Base-by-base conservation (phyloP, 2,888 invertebrate genomes). In the Lithodes maja region DNA sequence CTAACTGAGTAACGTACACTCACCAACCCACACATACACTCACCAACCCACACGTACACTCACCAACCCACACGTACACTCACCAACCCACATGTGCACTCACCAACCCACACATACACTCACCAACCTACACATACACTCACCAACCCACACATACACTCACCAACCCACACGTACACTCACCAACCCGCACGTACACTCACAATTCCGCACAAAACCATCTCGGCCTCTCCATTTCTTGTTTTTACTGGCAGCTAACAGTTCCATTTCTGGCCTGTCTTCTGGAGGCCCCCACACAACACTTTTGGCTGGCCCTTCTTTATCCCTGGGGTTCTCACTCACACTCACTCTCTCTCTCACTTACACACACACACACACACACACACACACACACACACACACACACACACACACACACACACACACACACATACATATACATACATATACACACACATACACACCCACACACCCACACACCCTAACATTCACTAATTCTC, bases 221-320 rank as follows among this genome's bases (percentile, higher is more conserved):
- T 78, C 53, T 50, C 78, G 78, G 50, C 53, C 52, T 50, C 53
- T n/a, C 78, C 78, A 50, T 50, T 74, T 50, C 78, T 74, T 83
- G 74, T 83, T 83, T 75, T 83, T 83, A 83, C 74, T 83, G 81
- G 55, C 81, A 33, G 81, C 68, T 81, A 81, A 81, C 81, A 81
- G 81, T 81, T 81, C 81, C 81, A 81, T 81, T 81, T 54, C 69
- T 61, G 49, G 12, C 68, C 81, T 81, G 81, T 81, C 68, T 81
- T 68, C 81, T 81, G 68, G 61, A 81, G 81, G 71, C 71, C 81
- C 33, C 81, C 81, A 81, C 49, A 33, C 79, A 79, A 12, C 33
- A 33, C 81, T 69, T 81, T 81, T 81, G 68, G 61, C 12, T 9
- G 12, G 81, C 68, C 68, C 68, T 52, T 81, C 68, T 68, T 81